These are phyloP conservation scores for Volucella zonaria DNA, from an alignment of 2,888 invertebrate genomes.

Conservation along the genomic window DNA sequence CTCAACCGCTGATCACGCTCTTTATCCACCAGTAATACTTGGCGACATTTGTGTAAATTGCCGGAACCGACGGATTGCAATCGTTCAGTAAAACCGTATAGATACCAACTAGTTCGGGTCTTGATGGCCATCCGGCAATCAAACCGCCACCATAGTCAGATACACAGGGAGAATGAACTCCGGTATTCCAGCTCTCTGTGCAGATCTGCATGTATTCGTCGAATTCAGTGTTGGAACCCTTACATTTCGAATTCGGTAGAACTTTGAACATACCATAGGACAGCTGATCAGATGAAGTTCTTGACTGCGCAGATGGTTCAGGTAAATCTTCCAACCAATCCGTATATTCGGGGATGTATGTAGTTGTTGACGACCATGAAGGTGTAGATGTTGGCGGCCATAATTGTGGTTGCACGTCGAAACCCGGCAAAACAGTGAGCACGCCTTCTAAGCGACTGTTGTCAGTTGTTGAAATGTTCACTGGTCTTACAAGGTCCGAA, in stretches of 20 bases:
- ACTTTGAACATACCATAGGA: constrained; percentile 7
- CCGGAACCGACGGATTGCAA: constrained; percentile 2
- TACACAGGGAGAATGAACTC: constrained; percentile 32
- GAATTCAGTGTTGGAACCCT: constrained; percentile 2
- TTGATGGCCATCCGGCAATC: constrained; percentile 32
- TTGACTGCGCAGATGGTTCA: background rate
- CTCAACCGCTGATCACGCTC: background rate
- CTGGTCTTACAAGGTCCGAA: constrained; percentile 1
- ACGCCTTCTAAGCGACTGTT: background rate
- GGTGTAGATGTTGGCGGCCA: background rate
- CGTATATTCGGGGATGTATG: too few species aligned
- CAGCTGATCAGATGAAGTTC: background rate
- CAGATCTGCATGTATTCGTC: constrained; percentile 55
- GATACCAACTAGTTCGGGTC: constrained; percentile 37
- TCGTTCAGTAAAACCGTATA: constrained; percentile 6
- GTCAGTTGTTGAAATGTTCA: background rate
- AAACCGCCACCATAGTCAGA: constrained; percentile 40
- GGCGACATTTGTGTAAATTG: constrained; percentile 7
- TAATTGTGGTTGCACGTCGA: background rate
- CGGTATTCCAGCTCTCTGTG: constrained; percentile 28
- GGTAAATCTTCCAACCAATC: too few species aligned
- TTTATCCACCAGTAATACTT: constrained; percentile 41
- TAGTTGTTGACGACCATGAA: background rate
- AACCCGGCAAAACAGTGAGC: constrained; percentile 59
- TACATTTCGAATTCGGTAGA: constrained; percentile 17